Base-by-base conservation (phyloP, 2,797 vertebrate genomes). In the Chlorospingus semifuscus region DNA sequence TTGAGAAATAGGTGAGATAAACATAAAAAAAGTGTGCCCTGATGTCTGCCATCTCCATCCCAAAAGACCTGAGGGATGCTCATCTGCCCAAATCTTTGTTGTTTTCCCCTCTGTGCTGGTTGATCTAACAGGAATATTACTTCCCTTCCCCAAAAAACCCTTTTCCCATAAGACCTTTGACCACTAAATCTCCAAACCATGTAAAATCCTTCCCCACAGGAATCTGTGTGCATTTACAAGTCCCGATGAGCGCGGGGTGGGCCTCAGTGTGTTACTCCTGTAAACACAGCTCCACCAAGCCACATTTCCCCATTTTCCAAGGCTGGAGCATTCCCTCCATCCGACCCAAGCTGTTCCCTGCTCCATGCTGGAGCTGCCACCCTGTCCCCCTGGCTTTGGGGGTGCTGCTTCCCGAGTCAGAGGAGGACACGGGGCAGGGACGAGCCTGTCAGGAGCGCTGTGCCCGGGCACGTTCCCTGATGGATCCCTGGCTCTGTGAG, bases 141-240 rank as follows among this genome's bases (percentile, higher is more conserved):
- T 36, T 37, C 4, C 30, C 26, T 0, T 0, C 3, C 23, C 14
- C 3, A 15, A 26, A 32, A 26, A 53, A 1, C 4, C 17, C 17
- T 9, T 21, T 63, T 60, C 53, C 19, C 1, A 0, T 2, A 2
- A 3, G 29, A 27, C 29, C 37, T 89, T 63, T 15, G 32, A 12
- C 69, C 56, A 23, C 66, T 57, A 9, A 5, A 41, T 34, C n/a
- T 41, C 37, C 9, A 15, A 50, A 6, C 9, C 7, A 1, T 12
- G 29, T 32, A 5, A 69, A 79, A 17, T 9, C 76, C 65, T 18
- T 14, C 6, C 23, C 1, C 0, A 4, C 4, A 6, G 80, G 34
- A 29, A 6, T 32, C 21, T 9, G 7, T 6, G 46, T 22, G 47
- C 29, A 3, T 68, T 50, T 24, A 3, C n/a, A 77, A 1, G 5